These are phyloP conservation scores for Rhinatrema bivittatum DNA, from an alignment of 2,797 vertebrate genomes.

Conservation along the genomic window DNA sequence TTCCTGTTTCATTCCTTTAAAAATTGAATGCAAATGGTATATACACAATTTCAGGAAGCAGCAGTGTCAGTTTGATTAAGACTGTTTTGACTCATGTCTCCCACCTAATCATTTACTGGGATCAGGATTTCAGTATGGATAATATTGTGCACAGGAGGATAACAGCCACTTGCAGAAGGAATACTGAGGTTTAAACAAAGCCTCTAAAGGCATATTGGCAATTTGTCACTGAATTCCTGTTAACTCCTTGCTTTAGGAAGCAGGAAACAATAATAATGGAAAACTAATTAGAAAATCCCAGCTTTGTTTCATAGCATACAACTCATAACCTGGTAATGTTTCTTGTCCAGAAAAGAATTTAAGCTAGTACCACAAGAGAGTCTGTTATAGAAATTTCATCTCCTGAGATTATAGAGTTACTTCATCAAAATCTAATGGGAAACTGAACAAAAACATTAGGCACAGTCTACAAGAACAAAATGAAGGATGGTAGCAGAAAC, in stretches of 20 bases:
- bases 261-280: too few species aligned
- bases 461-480: too few species aligned
- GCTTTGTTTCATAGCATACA: too few species aligned
- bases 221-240: conserved; percentile 1
- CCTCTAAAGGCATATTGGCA: conserved; percentile 5
- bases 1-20: not conserved
- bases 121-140: conserved; percentile 5
- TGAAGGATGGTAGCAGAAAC: too few species aligned
- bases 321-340: too few species aligned
- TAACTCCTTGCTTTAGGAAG: conserved; percentile 21
- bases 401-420: too few species aligned
- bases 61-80: conserved; percentile 29
- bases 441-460: too few species aligned
- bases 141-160: conserved; percentile 3
- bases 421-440: too few species aligned
- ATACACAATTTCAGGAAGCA: conserved; percentile 2
- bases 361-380: too few species aligned
- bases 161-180: not conserved
- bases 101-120: conserved; percentile 9
- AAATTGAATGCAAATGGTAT: conserved; percentile 4
- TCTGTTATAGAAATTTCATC: too few species aligned
- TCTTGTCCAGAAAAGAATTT: too few species aligned
- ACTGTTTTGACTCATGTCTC: conserved; percentile 8
- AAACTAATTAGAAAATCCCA: too few species aligned
- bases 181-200: conserved; percentile 5